Percentiles rank a stretch among this genome's conserved stretches.
Conservation (phyloP, 2,888 invertebrate genomes). For the Ectemnius cavifrons region DNA sequence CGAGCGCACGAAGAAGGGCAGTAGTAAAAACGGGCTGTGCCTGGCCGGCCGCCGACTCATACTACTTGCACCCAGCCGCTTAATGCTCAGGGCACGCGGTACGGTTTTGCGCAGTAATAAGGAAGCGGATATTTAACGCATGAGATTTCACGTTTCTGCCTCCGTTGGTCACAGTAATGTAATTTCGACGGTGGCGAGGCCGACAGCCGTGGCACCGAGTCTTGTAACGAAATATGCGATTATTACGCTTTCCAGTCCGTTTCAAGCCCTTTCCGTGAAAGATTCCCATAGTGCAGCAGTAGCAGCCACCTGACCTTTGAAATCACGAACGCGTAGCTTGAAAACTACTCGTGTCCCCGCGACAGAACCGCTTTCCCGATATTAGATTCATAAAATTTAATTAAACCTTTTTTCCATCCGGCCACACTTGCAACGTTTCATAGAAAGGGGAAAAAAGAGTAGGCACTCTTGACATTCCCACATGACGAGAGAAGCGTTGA, state of each 20-base stretch:
- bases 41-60: no score
- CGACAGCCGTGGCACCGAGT: not conserved
- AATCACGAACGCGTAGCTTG: not conserved
- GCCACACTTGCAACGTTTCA: constrained; percentile 29
- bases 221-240: not conserved
- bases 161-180: no score
- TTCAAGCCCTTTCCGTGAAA: not conserved
- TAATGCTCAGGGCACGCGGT: no score
- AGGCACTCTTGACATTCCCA: constrained; percentile 17
- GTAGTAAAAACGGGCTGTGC: no score
- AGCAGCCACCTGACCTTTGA: not conserved
- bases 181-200: no score
- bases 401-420: constrained; percentile 47
- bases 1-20: no score
- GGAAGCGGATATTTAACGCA: no score
- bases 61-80: no score
- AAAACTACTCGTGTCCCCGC: not conserved
- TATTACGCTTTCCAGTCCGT: not conserved
- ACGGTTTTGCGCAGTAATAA: no score
- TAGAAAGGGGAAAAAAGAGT: not conserved
- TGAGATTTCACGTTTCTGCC: no score
- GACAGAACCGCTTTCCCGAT: constrained; percentile 21
- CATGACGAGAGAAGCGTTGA: not conserved
- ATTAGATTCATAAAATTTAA: constrained; percentile 51
- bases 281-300: not conserved